Conservation (phyloP, 2,797 vertebrate genomes). For the Oryzias sinensis region DNA sequence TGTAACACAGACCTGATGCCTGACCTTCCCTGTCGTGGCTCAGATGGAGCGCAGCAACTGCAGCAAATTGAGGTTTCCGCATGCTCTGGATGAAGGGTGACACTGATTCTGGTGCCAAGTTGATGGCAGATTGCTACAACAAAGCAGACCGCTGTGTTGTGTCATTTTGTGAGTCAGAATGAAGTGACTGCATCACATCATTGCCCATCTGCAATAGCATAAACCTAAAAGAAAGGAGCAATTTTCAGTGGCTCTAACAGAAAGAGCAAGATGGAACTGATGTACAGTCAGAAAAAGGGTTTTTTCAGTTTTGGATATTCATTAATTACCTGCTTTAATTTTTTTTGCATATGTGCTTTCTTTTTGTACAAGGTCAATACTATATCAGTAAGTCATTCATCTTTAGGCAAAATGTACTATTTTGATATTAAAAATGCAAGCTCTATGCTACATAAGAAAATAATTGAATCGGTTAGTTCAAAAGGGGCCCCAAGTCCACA, state of each 20-base stretch:
- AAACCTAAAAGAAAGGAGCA: too few relatives aligned
- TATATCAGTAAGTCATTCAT: too few relatives aligned
- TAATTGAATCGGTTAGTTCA: too few relatives aligned
- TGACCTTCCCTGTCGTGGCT: constrained; percentile 34
- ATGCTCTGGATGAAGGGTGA: constrained; percentile 14
- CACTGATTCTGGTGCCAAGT: constrained; percentile 27
- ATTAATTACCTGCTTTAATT: too few relatives aligned
- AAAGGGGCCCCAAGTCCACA: too few relatives aligned
- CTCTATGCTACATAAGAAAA: too few relatives aligned
- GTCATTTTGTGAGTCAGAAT: constrained; percentile 60
- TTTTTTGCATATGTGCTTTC: too few relatives aligned
- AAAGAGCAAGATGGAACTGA: too few relatives aligned
- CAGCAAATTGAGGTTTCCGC: constrained; percentile 19
- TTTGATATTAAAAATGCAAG: too few relatives aligned
- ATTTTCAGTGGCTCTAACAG: too few relatives aligned
- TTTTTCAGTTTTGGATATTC: background rate
- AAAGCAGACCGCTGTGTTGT: constrained; percentile 52
- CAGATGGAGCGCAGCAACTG: background rate
- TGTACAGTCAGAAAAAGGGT: background rate
- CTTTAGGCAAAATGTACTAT: too few relatives aligned
- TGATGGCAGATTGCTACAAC: constrained; percentile 43
- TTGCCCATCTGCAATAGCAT: constrained; percentile 39
- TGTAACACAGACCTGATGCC: constrained; percentile 1
- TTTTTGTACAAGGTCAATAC: too few relatives aligned
- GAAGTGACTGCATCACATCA: constrained; percentile 36